Base-by-base conservation (phyloP, 2,888 invertebrate species). In the Erebia ligea region DNA sequence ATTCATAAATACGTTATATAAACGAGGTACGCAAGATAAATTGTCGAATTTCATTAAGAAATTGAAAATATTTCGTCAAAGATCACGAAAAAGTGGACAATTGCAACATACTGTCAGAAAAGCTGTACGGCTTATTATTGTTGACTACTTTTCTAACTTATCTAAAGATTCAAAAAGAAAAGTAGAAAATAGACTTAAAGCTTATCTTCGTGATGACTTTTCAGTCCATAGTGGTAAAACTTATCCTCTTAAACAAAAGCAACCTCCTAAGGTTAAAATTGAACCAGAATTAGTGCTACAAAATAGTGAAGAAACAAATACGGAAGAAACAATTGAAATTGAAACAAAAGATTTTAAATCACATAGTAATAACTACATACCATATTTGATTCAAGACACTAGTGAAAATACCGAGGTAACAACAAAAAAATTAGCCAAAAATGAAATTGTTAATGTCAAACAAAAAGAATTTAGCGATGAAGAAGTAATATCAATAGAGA, bases 1-100 rank as follows among this genome's bases (percentile, higher is more conserved):
- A 61, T 83, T 83, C 19, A 69, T 87, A 0, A 82, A 90, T 74
- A 81, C 84, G 0, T 73, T 88, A 11, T 88, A 85, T 66, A 75
- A 62, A 42, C 71, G 71, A 4, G 78, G 81, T 8, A 68, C 79
- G 0, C 68, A 67, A 2, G 11, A 58, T 0, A 82, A 82, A 62
- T 76, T 89, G 1, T 62, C 67, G 1, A 75, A 59, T 1, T 68
- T 86, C 11, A 59, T 88, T 10, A 67, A 76, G 1, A 76, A 82
- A 15, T 58, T 89, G 0, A 73, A 82, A 6, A 57, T 73, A 0
- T 86, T 83, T 45, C 77, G 78, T 1, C 67, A 50, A 0, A 80
- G 79, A 72, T 78, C 78, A 59, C 73, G 79, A 21, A 21, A 76
- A 1, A 77, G 78, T 17, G 48, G 76, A 0, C 70, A 82, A 21